Percentiles rank a stretch among this genome's conserved stretches.
phyloP scores from a whole-genome alignment of 2,888 invertebrate species.

The Saturnia japonica region DNA sequence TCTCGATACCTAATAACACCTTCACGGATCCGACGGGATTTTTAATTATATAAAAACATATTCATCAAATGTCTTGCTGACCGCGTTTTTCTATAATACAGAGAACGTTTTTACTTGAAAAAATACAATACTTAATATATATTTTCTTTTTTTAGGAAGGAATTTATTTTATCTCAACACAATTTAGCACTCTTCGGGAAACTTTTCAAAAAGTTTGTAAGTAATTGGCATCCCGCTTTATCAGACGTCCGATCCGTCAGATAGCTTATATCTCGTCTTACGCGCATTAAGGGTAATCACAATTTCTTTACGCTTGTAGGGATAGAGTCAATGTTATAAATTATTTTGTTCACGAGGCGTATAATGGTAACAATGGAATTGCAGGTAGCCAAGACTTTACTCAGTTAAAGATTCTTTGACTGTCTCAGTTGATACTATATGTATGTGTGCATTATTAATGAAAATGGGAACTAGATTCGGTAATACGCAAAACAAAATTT shows the following conservation, averaged over 20 bases:
- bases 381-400: neutral
- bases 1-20: too few species aligned
- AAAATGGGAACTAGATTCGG: neutral
- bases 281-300: constrained; percentile 16
- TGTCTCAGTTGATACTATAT: neutral
- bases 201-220: constrained; percentile 35
- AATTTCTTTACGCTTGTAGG: neutral
- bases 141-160: neutral
- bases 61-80: too few species aligned
- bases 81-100: too few species aligned
- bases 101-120: neutral
- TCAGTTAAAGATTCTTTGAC: neutral
- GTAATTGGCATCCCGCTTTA: constrained; percentile 37
- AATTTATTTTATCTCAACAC: constrained; percentile 14
- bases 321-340: neutral
- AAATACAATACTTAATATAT: neutral
- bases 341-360: neutral
- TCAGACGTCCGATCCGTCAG: constrained; percentile 22
- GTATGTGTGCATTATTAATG: too few species aligned
- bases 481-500: neutral
- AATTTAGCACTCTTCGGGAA: constrained; percentile 20
- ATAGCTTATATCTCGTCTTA: constrained; percentile 26
- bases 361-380: neutral
- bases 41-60: too few species aligned
- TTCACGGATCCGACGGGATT: too few species aligned